Base-by-base conservation (phyloP, 2,113 vertebrate species). In the Shinisaurus crocodilurus region DNA sequence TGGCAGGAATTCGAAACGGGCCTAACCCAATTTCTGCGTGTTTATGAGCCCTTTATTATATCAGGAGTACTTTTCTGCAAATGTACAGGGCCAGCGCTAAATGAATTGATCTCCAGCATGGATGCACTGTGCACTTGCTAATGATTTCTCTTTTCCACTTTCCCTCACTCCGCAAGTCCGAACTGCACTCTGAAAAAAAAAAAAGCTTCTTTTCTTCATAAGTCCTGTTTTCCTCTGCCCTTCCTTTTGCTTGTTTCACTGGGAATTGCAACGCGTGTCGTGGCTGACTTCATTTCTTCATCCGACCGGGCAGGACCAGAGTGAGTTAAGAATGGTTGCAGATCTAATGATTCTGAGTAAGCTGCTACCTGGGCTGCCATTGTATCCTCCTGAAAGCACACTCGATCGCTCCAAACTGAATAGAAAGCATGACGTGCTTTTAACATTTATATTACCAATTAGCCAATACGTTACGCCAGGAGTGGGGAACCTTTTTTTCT, bases 31-130 rank as follows among this genome's bases (percentile, higher is more conserved):
- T 99, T 99, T 98, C 97, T 97, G 97, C 97, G 97, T 99, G 99
- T 99, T 98, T 99, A 98, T 99, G 98, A 98, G 97, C 98, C 97
- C 98, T 89, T 99, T 99, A 99, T 99, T 98, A 98, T 98, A 99
- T 99, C 98, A 99, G 97, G 98, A 98, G 97, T 98, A 98, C 98
- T 98, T 98, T 98, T 98, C 97, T 98, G 98, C 98, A 98, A 98
- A 99, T 99, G 98, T 98, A 98, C 98, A 98, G 98, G 98, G 98
- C 43, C 98, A 98, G 98, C 97, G 97, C 97, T 98, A 98, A 99
- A 98, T 98, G 98, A 99, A 99, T 99, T 99, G 99, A 99, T 98
- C 98, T 97, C 76, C 98, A 97, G 97, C 92, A 90, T 63, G 95
- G 96, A 94, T 96, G 96, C 97, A 97, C 98, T 96, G 86, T 97